A percentile compares a stretch with the other conserved stretches of the same genome.
Evolutionary conservation across 2,113 vertebrate genomes (phyloP).

Genomic region (Equus quagga): DNA sequence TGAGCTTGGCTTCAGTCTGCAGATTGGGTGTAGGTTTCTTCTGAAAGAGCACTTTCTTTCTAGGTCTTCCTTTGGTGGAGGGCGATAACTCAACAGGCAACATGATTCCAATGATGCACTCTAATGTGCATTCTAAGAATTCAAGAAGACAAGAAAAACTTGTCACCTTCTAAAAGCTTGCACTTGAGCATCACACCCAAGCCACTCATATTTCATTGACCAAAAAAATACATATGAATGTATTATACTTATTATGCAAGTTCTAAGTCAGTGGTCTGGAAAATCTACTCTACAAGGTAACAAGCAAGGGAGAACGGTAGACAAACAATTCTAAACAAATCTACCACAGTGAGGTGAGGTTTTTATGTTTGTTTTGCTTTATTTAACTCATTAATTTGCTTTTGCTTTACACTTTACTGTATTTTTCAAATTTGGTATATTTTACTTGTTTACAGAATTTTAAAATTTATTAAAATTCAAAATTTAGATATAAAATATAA

Average conservation of each 20-base stretch:
- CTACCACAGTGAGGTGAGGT: neutral
- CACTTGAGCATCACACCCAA: neutral
- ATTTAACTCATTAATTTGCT: neutral
- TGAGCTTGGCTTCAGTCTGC: neutral
- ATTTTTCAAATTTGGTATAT: neutral
- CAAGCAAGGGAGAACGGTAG: neutral
- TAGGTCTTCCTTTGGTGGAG: neutral
- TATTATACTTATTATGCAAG: neutral
- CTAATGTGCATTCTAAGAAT: neutral
- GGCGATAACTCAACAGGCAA: neutral
- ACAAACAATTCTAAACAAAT: neutral
- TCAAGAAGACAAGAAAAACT: neutral
- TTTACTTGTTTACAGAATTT: neutral
- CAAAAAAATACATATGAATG: neutral
- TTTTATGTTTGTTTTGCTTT: neutral
- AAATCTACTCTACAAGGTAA: neutral
- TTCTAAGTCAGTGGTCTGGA: neutral
- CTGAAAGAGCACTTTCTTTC: neutral
- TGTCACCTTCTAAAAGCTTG: neutral
- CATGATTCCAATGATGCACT: neutral
- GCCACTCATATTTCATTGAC: neutral
- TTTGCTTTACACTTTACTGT: neutral
- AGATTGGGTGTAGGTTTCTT: neutral
- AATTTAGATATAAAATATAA: neutral
- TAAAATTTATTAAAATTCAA: neutral